phyloP scores from a whole-genome alignment of 2,888 invertebrate species.

The Helicoverpa assulta region DNA sequence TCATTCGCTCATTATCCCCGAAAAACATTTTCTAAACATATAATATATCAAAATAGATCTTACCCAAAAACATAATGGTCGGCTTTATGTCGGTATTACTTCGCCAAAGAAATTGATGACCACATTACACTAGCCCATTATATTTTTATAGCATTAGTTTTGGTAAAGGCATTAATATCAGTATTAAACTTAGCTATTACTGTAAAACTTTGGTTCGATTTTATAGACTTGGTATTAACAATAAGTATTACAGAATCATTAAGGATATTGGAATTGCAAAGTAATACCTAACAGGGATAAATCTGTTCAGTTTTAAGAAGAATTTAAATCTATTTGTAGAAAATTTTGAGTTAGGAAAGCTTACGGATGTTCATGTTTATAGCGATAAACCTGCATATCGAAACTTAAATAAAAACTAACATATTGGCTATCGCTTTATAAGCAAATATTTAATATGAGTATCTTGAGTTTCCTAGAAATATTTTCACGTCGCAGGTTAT shows the following conservation, averaged over 20 bases:
- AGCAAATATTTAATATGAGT: background rate
- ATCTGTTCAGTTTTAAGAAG: constrained; percentile 30
- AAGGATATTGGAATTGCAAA: constrained; percentile 16
- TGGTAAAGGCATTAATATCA: constrained; percentile 38
- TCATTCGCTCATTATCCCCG: constrained; percentile 13
- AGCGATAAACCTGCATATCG: constrained; percentile 17
- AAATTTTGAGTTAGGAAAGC: constrained; percentile 33
- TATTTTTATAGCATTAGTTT: constrained; percentile 55
- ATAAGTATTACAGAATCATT: constrained; percentile 35
- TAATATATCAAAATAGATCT: constrained; percentile 45
- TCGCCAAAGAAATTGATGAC: constrained; percentile 50
- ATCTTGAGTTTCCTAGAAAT: background rate
- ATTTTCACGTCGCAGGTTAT: background rate
- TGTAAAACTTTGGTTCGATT: constrained; percentile 19
- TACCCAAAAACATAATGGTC: constrained; percentile 49
- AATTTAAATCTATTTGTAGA: constrained; percentile 26
- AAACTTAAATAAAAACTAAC: constrained; percentile 1
- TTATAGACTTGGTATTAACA: constrained; percentile 11
- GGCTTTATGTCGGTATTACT: constrained; percentile 51
- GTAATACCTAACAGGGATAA: constrained; percentile 22
- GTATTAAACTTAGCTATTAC: constrained; percentile 35
- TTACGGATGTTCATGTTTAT: constrained; percentile 7
- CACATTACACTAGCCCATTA: constrained; percentile 56
- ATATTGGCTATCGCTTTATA: background rate
- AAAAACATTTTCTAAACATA: constrained; percentile 36